Evolutionary conservation across 2,797 vertebrate species (phyloP), one percentile per base, ranked within the genome.

Genomic region (Tokudaia muenninki): DNA sequence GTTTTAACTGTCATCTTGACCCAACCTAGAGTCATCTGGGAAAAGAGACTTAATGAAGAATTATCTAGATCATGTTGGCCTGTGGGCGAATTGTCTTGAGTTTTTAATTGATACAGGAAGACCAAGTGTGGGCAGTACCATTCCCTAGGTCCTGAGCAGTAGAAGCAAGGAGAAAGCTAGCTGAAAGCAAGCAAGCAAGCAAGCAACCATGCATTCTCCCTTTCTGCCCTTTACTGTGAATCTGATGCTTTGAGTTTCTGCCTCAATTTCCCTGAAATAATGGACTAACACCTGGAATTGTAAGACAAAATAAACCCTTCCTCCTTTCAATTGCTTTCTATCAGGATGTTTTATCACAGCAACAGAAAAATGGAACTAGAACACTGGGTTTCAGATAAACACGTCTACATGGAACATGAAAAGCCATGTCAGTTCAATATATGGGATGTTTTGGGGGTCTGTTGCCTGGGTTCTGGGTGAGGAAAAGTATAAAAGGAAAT

Each of bases 401-500:
- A 82, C 78, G 78, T 91, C n/a, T 47, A 92, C 31, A 44, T 12
- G 16, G 34, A 80, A 92, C 50, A 12, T 92, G 12, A 47, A 50
- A 95, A 83, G 77, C 67, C 72, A 84, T 7, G 41, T 63, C n/a
- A 67, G 89, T 65, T 96, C 65, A 95, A 67, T 41, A 84, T 70
- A 90, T 4, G 31, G 59, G 87, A 13, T 24, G 1, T 93, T 70
- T 50, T 12, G 26, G n/a, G 67, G 61, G 3, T 31, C 90, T 74
- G 87, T 26, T 81, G 29, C 34, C 29, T 67, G 11, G 17, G 50
- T 91, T 92, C 78, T 82, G 13, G 91, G 37, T 93, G 52, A 89
- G 63, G 90, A 96, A 6, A 86, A 88, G 74, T n/a, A 16, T 74
- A 21, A 52, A 88, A 93, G 55, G 47, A 97, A 94, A 84, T 61